These are phyloP conservation scores for Indicator maculatus DNA, from an alignment of 2,113 vertebrate genomes.

Conservation along the genomic window DNA sequence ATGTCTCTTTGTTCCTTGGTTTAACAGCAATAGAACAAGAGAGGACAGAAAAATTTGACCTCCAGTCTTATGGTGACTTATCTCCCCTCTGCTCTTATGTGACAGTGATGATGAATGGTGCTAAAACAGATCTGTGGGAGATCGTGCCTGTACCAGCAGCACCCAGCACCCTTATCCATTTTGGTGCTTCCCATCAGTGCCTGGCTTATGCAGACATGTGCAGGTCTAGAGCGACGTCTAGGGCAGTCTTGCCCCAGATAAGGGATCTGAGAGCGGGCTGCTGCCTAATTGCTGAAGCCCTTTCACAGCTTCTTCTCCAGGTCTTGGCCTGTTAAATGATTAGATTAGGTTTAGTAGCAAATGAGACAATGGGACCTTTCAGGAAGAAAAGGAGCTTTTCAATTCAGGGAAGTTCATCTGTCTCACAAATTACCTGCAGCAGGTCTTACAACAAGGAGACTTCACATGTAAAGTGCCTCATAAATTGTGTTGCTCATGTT, in stretches of 20 bases:
- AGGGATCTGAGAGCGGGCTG: fast-evolving
- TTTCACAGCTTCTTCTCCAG: neutral
- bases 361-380: neutral
- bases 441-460: neutral
- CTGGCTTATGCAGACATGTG: neutral
- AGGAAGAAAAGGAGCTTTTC: neutral
- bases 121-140: fast-evolving
- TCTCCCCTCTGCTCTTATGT: neutral
- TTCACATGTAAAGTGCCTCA: fast-evolving
- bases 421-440: neutral
- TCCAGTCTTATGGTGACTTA: neutral
- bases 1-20: neutral
- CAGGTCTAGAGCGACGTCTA: fast-evolving
- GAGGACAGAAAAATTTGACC: neutral
- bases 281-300: neutral
- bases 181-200: neutral
- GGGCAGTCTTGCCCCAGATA: neutral
- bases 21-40: neutral
- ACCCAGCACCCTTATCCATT: fast-evolving
- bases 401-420: neutral
- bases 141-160: neutral
- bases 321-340: neutral
- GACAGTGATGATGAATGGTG: fast-evolving
- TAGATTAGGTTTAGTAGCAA: neutral
- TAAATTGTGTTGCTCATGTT: neutral